Base-by-base conservation (phyloP, 2,113 vertebrate genomes). In the Origma solitaria region DNA sequence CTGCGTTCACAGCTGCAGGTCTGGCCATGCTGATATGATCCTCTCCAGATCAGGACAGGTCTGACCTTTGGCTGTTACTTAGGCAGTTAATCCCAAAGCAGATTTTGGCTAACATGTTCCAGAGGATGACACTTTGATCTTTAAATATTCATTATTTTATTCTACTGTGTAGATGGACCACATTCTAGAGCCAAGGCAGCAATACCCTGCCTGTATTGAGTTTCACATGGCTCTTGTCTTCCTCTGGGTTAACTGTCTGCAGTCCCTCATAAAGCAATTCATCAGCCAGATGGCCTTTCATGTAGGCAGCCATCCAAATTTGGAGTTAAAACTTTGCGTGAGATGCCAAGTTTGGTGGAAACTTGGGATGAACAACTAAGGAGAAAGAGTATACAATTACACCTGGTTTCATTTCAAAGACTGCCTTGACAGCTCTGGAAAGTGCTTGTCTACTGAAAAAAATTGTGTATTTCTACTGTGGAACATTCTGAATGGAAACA, bases 51-150 rank as follows among this genome's bases (percentile, higher is more conserved):
- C 49, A 47, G 86, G 68, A 50, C 50, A 53, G 53, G 85, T 37
- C 83, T 95, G 93, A 93, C 95, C 91, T 97, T 97, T 94, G 81
- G 77, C 88, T 82, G 49, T 86, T 90, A 42, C 83, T 96, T 82
- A 83, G 45, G 93, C 77, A 88, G 85, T 93, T 96, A 91, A 92
- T 95, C 80, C 71, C 57, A 50, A 62, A 90, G 81, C 1, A 0
- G 60, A 50, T 95, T 97, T 90, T 92, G 87, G 51, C 90, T 86
- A 81, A 62, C 94, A 95, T 97, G 96, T 85, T 97, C 82, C 88
- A 93, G 82, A 92, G 51, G 73, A 92, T 87, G 72, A 87, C 54
- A 61, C 79, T 94, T 96, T 87, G 90, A 92, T 95, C 92, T 97
- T 96, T 95, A 92, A 72, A 76, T 84, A 45, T 87, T 84, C 80